A percentile compares a stretch with the other conserved stretches of the same genome.
These are phyloP conservation scores for Colaptes auratus DNA, from an alignment of 2,113 vertebrate genomes.

Conservation along the genomic window DNA sequence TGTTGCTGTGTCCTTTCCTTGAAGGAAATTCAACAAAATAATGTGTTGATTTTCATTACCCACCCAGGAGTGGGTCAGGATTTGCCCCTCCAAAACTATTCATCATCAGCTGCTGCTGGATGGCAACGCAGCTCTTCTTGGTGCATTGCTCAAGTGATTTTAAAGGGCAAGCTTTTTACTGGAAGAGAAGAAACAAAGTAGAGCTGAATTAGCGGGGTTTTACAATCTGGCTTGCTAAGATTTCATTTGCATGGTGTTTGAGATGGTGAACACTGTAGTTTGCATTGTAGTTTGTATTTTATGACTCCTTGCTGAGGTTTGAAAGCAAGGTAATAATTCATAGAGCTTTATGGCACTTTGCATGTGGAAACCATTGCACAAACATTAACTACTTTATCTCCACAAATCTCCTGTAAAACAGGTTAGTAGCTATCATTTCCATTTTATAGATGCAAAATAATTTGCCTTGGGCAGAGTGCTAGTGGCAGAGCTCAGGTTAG, in stretches of 20 bases:
- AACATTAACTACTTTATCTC: constrained; percentile 48
- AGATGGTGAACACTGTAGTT: neutral
- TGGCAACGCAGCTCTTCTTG: neutral
- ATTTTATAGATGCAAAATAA: constrained; percentile 46
- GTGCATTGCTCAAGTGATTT: neutral
- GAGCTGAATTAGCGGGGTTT: neutral
- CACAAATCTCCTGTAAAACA: constrained; percentile 22
- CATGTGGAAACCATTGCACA: constrained; percentile 9
- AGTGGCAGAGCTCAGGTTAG: neutral
- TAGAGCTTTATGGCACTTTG: constrained; percentile 5
- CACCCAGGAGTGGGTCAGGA: neutral
- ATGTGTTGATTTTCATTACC: neutral
- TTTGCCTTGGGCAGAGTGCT: neutral
- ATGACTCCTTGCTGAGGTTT: neutral
- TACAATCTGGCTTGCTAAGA: neutral
- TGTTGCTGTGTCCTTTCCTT: neutral
- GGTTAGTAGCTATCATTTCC: constrained; percentile 19
- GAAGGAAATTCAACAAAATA: neutral
- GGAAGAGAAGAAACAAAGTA: neutral
- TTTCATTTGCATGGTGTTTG: neutral
- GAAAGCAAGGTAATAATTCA: constrained; percentile 14
- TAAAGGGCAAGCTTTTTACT: neutral
- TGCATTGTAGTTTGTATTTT: neutral
- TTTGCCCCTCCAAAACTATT: neutral
- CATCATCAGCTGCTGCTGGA: neutral